Percentiles rank a stretch among this genome's conserved stretches.
Conservation (phyloP, 2,113 vertebrate species). For the Dolichotis patagonum region DNA sequence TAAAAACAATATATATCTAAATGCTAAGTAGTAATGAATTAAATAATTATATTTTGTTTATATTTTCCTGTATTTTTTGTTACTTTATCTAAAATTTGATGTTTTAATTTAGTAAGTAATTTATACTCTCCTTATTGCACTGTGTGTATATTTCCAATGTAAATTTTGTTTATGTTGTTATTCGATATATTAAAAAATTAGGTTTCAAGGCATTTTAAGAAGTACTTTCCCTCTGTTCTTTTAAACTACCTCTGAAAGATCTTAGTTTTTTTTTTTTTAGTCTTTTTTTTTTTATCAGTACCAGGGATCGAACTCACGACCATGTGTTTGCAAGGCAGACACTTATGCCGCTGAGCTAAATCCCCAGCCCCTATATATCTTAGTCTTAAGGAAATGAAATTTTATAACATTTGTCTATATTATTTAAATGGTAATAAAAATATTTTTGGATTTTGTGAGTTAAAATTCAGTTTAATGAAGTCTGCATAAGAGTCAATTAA, state of each 20-base stretch:
- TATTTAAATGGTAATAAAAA: constrained; percentile 21
- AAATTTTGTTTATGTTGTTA: constrained; percentile 35
- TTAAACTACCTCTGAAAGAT: constrained; percentile 33
- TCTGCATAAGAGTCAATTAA: constrained; percentile 13
- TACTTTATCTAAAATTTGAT: constrained; percentile 23
- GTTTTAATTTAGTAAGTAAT: constrained; percentile 55
- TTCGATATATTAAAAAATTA: neutral
- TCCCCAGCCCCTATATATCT: no score
- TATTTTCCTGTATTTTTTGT: neutral
- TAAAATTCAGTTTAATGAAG: neutral
- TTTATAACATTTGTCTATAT: neutral
- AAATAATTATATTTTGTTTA: constrained; percentile 40
- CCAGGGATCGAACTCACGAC: no score
- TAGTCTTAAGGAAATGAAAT: constrained; percentile 13
- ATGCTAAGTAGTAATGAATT: neutral
- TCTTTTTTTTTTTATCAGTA: no score
- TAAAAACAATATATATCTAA: constrained; percentile 39
- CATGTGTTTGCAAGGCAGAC: no score
- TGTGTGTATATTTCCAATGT: neutral
- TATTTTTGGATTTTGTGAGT: constrained; percentile 8
- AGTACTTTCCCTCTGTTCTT: neutral
- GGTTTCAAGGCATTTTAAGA: neutral
- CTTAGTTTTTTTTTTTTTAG: no score
- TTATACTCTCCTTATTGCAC: constrained; percentile 1
- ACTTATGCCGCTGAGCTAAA: no score